These are phyloP conservation scores for Poecilia latipinna DNA, from an alignment of 2,113 vertebrate genomes.

Conservation along the genomic window DNA sequence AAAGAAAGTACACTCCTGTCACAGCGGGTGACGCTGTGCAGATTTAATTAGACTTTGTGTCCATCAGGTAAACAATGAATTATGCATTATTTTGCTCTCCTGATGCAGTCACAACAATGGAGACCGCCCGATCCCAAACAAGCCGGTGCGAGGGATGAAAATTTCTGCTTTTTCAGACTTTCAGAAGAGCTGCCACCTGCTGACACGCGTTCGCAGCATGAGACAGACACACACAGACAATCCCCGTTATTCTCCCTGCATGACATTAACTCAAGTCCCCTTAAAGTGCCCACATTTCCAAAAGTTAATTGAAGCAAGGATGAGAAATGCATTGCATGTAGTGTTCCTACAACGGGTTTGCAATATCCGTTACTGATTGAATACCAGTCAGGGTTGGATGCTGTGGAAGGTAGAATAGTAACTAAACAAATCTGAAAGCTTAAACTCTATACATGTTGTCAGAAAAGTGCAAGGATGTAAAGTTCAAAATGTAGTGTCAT, in stretches of 20 bases:
- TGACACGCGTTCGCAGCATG: not conserved
- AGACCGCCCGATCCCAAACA: conserved; percentile 12
- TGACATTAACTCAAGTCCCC: not conserved
- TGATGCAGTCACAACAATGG: conserved; percentile 31
- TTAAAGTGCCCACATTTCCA: not conserved
- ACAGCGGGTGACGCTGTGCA: conserved; percentile 40
- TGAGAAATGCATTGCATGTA: too few species aligned
- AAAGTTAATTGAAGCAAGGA: not conserved
- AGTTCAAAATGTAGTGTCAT: too few species aligned
- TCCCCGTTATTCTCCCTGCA: not conserved
- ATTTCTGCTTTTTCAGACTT: conserved; percentile 16
- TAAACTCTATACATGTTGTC: not conserved
- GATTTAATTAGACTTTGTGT: conserved; percentile 61
- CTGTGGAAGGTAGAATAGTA: too few species aligned
- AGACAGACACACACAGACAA: not conserved
- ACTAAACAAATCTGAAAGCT: not conserved
- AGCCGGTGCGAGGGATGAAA: conserved; percentile 9
- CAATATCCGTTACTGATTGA: too few species aligned
- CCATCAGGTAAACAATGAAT: conserved; percentile 72
- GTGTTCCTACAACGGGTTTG: too few species aligned
- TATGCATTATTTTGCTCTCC: conserved; percentile 50
- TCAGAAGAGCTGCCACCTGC: conserved; percentile 4
- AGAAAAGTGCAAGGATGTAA: not conserved
- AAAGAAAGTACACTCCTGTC: conserved; percentile 10
- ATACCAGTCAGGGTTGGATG: too few species aligned